phyloP scores from a whole-genome alignment of 2,113 vertebrate species.

The Xyliphius kryptos region DNA sequence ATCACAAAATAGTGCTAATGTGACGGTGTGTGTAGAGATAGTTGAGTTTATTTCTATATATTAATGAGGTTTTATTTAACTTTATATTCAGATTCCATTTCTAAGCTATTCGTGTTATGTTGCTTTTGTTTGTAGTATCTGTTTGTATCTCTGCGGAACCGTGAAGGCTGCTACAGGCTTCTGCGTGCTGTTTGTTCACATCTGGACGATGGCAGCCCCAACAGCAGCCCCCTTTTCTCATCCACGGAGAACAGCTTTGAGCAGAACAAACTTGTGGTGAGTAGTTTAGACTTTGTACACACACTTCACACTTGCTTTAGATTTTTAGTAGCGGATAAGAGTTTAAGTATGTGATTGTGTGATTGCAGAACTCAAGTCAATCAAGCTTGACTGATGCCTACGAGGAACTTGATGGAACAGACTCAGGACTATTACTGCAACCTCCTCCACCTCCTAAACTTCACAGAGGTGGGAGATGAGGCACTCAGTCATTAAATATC shows the following conservation, averaged over 20 bases:
- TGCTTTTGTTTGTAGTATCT: slow-evolving; percentile 56
- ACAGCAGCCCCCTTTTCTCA: slow-evolving; percentile 56
- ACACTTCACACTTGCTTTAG: too few species aligned
- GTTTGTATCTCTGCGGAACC: slow-evolving; percentile 70
- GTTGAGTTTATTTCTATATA: too few species aligned
- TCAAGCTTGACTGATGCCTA: slow-evolving; percentile 62
- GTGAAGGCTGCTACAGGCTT: slow-evolving; percentile 73
- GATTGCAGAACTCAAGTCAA: slow-evolving; percentile 65
- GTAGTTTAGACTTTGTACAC: too few species aligned
- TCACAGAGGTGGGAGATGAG: slow-evolving; percentile 51
- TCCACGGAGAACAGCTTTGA: slow-evolving; percentile 53
- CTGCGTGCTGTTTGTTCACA: slow-evolving; percentile 68
- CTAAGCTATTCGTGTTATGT: slow-evolving; percentile 5
- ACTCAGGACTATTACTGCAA: slow-evolving; percentile 37
- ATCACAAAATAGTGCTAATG: too few species aligned
- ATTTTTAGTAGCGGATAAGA: too few species aligned
- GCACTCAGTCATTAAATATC: too few species aligned
- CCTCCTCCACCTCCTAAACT: slow-evolving; percentile 32
- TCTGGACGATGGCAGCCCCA: slow-evolving; percentile 60
- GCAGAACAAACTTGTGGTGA: slow-evolving; percentile 61
- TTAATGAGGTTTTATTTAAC: too few species aligned
- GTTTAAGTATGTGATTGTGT: background rate
- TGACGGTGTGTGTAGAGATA: too few species aligned
- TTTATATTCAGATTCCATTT: too few species aligned
- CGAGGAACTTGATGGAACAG: slow-evolving; percentile 44